Evolutionary conservation across 2,113 vertebrate genomes (phyloP).

Genomic region (Saccopteryx leptura): DNA sequence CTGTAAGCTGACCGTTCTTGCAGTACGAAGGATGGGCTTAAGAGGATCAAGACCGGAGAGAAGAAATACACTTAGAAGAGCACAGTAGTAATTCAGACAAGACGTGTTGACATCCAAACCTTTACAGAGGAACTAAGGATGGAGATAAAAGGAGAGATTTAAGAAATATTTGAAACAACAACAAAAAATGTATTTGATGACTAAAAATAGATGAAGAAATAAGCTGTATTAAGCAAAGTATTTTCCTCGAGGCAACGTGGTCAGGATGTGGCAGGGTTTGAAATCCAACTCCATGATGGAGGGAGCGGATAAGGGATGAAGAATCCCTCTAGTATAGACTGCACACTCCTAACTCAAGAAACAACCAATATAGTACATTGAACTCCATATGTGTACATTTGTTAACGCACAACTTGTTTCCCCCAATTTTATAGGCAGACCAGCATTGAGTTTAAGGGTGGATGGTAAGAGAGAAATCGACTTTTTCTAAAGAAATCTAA

Average conservation of each 20-base stretch:
- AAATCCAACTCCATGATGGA: neutral
- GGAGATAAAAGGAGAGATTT: neutral
- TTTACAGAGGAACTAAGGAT: neutral
- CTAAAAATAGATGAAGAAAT: neutral
- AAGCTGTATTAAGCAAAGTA: neutral
- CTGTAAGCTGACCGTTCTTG: neutral
- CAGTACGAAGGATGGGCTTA: neutral
- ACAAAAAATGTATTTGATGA: neutral
- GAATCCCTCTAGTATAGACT: neutral
- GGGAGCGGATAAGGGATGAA: neutral
- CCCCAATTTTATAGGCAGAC: neutral
- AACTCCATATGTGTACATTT: neutral
- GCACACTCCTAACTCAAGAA: neutral
- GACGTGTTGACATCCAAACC: neutral
- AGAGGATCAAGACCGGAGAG: neutral
- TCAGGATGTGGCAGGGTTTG: neutral
- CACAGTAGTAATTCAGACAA: neutral
- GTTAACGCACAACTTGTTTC: neutral
- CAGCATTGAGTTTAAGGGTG: neutral
- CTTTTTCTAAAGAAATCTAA: neutral
- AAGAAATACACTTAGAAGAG: neutral
- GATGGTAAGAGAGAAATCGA: neutral
- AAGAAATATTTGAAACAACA: neutral
- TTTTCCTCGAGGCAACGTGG: neutral
- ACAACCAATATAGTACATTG: neutral